These are phyloP conservation scores for Liolophura sinensis DNA, from an alignment of 1,140 invertebrate genomes.

Conservation along the genomic window DNA sequence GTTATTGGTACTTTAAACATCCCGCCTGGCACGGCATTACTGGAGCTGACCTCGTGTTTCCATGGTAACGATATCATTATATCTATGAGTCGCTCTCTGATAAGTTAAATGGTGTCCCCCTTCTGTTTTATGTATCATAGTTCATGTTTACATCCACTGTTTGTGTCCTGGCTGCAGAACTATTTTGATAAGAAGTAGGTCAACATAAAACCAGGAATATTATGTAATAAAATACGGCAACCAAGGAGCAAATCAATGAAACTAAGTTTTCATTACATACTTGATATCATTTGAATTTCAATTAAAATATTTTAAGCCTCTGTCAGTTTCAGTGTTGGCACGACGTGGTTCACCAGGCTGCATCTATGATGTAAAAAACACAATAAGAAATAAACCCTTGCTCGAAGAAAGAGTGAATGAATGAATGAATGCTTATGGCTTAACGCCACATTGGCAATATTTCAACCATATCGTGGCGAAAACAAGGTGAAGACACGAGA, in stretches of 20 bases:
- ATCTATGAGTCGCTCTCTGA: not conserved
- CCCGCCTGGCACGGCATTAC: slow-evolving; percentile 91
- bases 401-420: too few species aligned
- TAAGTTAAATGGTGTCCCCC: not conserved
- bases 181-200: not conserved
- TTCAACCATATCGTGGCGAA: too few species aligned
- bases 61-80: slow-evolving; percentile 70
- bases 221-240: too few species aligned
- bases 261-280: not conserved
- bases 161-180: not conserved
- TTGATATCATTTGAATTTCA: not conserved
- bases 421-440: too few species aligned
- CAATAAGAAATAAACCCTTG: not conserved
- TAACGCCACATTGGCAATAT: too few species aligned
- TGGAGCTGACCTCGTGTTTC: slow-evolving; percentile 91
- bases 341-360: too few species aligned
- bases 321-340: too few species aligned
- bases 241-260: too few species aligned
- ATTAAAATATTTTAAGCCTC: too few species aligned
- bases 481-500: too few species aligned
- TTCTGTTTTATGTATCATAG: not conserved
- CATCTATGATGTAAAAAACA: too few species aligned
- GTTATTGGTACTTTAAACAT: slow-evolving; percentile 91
- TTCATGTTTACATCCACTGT: not conserved
- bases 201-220: not conserved